These are phyloP conservation scores for Euphydryas editha DNA, from an alignment of 2,888 invertebrate species.

Conservation along the genomic window DNA sequence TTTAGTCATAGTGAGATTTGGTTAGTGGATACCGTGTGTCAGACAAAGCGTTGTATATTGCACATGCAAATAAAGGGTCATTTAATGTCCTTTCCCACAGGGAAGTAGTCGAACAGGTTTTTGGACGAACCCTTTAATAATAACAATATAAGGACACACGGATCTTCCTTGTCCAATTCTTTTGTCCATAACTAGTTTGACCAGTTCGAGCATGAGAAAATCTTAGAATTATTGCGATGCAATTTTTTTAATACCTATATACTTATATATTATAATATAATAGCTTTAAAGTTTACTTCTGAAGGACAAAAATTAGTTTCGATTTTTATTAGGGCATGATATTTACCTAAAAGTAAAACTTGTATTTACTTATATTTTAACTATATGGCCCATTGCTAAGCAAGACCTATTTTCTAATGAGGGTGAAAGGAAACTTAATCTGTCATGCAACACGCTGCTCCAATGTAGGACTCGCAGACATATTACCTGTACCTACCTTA, in stretches of 20 bases:
- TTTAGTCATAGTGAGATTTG: background rate
- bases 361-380: too few relatives aligned
- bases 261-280: too few relatives aligned
- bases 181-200: constrained; percentile 78
- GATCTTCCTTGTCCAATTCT: constrained; percentile 57
- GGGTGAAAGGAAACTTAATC: too few relatives aligned
- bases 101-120: constrained; percentile 75
- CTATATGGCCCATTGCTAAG: too few relatives aligned
- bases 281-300: too few relatives aligned
- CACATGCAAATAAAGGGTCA: constrained; percentile 76
- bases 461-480: too few relatives aligned
- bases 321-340: too few relatives aligned
- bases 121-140: constrained; percentile 64
- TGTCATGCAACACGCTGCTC: too few relatives aligned
- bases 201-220: constrained; percentile 67
- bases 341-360: too few relatives aligned
- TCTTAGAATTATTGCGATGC: constrained; percentile 10
- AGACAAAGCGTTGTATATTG: constrained; percentile 20
- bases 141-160: constrained; percentile 55
- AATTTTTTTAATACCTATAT: constrained; percentile 1
- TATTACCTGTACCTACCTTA: too few relatives aligned
- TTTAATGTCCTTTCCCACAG: constrained; percentile 72
- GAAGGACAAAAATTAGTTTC: too few relatives aligned
- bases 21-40: constrained; percentile 46
- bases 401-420: too few relatives aligned